Evolutionary conservation across 2,888 invertebrate species (phyloP).

Genomic region (Onthophagus sagittarius): DNA sequence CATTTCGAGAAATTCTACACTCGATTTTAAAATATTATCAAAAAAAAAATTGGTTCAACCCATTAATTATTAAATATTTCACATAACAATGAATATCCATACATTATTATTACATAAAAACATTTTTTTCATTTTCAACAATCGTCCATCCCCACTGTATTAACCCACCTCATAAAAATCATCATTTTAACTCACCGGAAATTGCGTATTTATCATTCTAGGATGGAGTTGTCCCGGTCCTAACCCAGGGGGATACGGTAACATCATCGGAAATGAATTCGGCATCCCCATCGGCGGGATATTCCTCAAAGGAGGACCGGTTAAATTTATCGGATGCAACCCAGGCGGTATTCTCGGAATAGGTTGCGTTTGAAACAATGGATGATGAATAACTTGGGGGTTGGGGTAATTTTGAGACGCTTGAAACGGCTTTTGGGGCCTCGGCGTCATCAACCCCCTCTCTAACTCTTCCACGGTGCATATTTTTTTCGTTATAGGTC

Average conservation of each 20-base stretch:
- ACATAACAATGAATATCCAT: too few relatives aligned
- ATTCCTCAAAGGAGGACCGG: conserved; percentile 40
- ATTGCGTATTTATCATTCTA: conserved; percentile 30
- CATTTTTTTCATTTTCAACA: conserved; percentile 4
- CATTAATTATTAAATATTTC: too few relatives aligned
- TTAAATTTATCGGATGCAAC: conserved; percentile 46
- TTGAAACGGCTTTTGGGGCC: neutral
- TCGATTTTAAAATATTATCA: too few relatives aligned
- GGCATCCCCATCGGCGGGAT: conserved; percentile 34
- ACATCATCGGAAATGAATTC: conserved; percentile 36
- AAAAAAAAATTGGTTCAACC: too few relatives aligned
- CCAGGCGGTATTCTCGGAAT: conserved; percentile 47
- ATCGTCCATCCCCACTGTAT: neutral
- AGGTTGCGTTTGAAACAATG: conserved; percentile 40
- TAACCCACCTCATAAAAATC: neutral
- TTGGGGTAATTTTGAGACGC: conserved; percentile 12
- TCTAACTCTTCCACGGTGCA: conserved; percentile 73
- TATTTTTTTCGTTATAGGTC: conserved; percentile 54
- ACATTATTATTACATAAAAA: too few relatives aligned
- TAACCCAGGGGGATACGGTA: conserved; percentile 26
- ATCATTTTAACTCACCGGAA: conserved; percentile 26
- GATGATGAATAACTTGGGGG: conserved; percentile 36
- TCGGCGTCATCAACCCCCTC: conserved; percentile 54
- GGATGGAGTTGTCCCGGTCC: conserved; percentile 26
- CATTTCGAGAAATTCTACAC: too few relatives aligned